Conservation (phyloP, 2,113 vertebrate genomes). For the Hassar affinis region DNA sequence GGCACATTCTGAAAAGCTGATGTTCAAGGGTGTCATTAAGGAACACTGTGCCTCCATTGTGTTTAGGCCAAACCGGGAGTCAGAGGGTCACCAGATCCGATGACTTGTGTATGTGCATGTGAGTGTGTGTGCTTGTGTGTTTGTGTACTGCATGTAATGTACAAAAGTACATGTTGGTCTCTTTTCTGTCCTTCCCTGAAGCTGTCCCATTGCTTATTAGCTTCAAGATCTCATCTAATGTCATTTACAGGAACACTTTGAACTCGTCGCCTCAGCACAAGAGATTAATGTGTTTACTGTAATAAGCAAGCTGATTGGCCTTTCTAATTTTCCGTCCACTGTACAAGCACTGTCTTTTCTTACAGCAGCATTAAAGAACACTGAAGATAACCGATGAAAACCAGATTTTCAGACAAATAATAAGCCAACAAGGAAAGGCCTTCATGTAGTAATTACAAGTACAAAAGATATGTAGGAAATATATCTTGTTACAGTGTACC, state of each 20-base stretch:
- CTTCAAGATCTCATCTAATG: neutral
- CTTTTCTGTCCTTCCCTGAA: slow-evolving; percentile 20
- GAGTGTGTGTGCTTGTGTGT: slow-evolving; percentile 24
- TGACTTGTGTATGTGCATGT: neutral
- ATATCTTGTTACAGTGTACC: no score
- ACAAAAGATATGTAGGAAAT: no score
- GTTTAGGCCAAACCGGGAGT: slow-evolving; percentile 13
- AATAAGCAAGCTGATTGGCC: neutral
- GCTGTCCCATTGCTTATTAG: neutral
- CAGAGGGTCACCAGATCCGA: slow-evolving; percentile 8
- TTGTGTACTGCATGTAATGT: neutral
- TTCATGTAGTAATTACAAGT: no score
- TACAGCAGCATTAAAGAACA: neutral
- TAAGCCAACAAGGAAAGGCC: neutral
- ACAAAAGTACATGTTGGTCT: neutral
- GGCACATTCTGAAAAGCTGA: slow-evolving; percentile 22
- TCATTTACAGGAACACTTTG: neutral
- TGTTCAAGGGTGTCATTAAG: slow-evolving; percentile 32
- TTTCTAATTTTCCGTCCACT: neutral
- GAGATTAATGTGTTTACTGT: neutral
- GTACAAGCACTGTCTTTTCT: neutral
- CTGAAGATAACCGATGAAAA: neutral
- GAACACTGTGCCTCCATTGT: slow-evolving; percentile 68
- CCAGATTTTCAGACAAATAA: neutral
- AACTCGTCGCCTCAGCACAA: neutral